phyloP scores from a whole-genome alignment of 2,797 vertebrate genomes.

The Molossus molossus region DNA sequence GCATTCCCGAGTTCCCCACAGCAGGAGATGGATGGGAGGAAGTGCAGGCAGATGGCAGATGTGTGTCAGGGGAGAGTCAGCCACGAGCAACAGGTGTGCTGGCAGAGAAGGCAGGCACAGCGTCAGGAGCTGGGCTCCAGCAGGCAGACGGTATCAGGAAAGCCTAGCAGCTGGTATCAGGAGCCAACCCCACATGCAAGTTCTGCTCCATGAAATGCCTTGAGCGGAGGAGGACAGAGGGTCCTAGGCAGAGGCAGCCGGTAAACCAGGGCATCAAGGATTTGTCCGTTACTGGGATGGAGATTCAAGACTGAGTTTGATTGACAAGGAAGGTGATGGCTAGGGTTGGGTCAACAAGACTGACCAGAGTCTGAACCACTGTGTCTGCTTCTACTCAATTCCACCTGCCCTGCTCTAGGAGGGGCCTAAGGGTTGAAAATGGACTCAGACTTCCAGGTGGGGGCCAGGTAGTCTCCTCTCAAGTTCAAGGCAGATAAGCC shows the following conservation, averaged over 20 bases:
- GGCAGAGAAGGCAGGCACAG: slow-evolving; percentile 60
- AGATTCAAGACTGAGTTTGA: not conserved
- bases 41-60: slow-evolving; percentile 81
- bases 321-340: not conserved
- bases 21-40: slow-evolving; percentile 64
- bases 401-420: not conserved
- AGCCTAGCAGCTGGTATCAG: slow-evolving; percentile 59
- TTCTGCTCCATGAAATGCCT: slow-evolving; percentile 18
- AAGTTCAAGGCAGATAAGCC: not conserved
- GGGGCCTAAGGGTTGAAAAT: not conserved
- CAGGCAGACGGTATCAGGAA: no score
- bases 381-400: not conserved
- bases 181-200: slow-evolving; percentile 38
- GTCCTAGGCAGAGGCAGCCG: not conserved
- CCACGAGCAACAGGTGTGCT: slow-evolving; percentile 83
- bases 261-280: not conserved
- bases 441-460: not conserved
- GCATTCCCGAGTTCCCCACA: not conserved
- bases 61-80: slow-evolving; percentile 68
- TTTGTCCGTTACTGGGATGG: not conserved
- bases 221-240: not conserved
- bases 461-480: not conserved
- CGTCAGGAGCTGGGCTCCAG: slow-evolving; percentile 33
- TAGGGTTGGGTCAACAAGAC: not conserved
- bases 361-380: not conserved